A percentile compares a stretch with the other conserved stretches of the same genome.
phyloP scores from a whole-genome alignment of 2,113 vertebrate species.

The Heliornis fulica region DNA sequence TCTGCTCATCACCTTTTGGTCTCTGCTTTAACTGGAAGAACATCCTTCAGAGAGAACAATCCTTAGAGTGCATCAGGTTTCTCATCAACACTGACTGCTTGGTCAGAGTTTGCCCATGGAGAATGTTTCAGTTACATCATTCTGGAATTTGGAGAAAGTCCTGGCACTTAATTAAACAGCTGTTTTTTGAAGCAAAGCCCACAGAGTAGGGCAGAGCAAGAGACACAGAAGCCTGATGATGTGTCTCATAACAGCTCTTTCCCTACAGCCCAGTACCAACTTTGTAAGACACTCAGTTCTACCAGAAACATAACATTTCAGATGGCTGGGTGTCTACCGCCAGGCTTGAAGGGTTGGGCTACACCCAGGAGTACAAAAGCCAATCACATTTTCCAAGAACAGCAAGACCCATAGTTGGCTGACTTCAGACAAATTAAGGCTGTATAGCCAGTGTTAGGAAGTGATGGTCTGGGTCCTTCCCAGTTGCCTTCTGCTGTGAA shows the following conservation, averaged over 20 bases:
- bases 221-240: neutral
- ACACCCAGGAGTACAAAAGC: neutral
- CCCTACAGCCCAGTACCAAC: neutral
- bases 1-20: neutral
- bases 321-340: neutral
- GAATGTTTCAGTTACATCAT: constrained; percentile 11
- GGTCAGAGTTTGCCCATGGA: neutral
- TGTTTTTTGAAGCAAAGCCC: neutral
- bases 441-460: neutral
- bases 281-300: neutral
- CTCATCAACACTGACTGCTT: neutral
- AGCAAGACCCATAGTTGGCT: neutral
- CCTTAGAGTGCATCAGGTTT: neutral
- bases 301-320: neutral
- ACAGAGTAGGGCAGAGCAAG: neutral
- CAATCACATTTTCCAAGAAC: neutral
- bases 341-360: neutral
- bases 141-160: constrained; percentile 10
- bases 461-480: neutral
- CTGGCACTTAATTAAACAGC: constrained; percentile 2
- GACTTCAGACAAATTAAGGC: neutral
- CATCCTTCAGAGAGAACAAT: accelerated
- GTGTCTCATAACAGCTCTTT: neutral
- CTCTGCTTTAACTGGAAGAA: neutral
- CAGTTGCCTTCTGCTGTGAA: neutral